These are phyloP conservation scores for Mimumesa dahlbomi DNA, from an alignment of 2,888 invertebrate genomes.

Conservation along the genomic window DNA sequence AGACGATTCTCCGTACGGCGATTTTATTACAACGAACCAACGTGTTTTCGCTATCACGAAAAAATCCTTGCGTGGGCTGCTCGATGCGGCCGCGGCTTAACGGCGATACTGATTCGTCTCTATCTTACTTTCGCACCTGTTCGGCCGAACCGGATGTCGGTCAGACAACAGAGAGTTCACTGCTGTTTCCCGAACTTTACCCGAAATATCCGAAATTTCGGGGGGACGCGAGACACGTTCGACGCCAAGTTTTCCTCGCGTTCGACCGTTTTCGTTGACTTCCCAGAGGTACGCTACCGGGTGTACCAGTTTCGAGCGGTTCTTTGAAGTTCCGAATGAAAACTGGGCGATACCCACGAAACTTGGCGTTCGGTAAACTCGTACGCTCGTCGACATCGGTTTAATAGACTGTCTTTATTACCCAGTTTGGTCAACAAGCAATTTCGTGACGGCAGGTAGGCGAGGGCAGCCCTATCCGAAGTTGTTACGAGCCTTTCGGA, in stretches of 20 bases:
- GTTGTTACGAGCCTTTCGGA: conserved; percentile 42
- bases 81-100: not conserved
- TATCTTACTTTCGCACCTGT: conserved; percentile 50
- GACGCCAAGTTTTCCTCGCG: no score
- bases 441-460: conserved; percentile 69
- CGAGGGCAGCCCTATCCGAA: conserved; percentile 54
- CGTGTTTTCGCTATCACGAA: not conserved
- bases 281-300: no score
- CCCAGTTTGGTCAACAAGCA: conserved; percentile 67
- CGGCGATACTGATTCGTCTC: conserved; percentile 10
- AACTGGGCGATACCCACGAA: no score
- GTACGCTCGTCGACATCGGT: conserved; percentile 47
- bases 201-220: no score
- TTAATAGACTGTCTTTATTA: conserved; percentile 69
- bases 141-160: conserved; percentile 65
- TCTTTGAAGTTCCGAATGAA: no score
- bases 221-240: no score
- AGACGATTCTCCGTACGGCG: not conserved
- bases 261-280: no score
- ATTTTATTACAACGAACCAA: not conserved
- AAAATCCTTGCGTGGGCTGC: conserved; percentile 2
- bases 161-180: conserved; percentile 64
- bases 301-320: no score
- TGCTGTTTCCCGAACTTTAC: no score
- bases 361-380: conserved; percentile 12